Conservation (phyloP, 2,888 invertebrate species). For the Zaprionus bogoriensis region DNA sequence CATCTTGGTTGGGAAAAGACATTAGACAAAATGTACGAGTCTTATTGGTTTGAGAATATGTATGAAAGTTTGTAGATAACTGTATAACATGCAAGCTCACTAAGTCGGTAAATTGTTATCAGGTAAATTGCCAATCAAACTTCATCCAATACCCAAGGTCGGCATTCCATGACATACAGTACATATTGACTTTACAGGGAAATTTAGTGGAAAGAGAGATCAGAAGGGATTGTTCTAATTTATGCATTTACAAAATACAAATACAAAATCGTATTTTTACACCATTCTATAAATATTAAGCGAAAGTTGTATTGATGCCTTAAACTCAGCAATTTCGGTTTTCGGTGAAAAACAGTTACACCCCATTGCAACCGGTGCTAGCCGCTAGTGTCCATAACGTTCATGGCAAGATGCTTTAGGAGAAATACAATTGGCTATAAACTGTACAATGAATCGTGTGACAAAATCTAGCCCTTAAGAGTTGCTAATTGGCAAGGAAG, state of each 20-base stretch:
- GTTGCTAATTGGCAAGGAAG: background rate
- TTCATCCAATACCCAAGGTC: background rate
- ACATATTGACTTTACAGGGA: constrained; percentile 1
- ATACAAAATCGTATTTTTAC: background rate
- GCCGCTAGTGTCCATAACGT: no score
- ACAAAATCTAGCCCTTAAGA: background rate
- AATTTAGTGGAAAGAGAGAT: background rate
- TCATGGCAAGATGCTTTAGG: background rate
- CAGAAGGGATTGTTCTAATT: background rate
- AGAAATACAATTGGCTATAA: background rate
- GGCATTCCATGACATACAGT: background rate
- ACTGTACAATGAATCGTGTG: background rate
- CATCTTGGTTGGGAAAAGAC: constrained; percentile 37
- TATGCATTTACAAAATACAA: background rate
- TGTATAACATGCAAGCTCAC: no score
- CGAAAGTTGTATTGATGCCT: no score
- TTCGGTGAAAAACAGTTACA: no score
- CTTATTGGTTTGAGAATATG: constrained; percentile 1
- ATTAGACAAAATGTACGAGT: constrained; percentile 33
- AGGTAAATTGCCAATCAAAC: background rate
- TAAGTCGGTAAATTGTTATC: no score
- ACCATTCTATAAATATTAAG: background rate
- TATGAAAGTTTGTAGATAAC: no score
- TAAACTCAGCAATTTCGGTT: background rate
- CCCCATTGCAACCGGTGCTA: no score